A percentile compares a stretch with the other conserved stretches of the same genome.
phyloP scores from a whole-genome alignment of 2,797 vertebrate species.

The Enteromius anoplus region DNA sequence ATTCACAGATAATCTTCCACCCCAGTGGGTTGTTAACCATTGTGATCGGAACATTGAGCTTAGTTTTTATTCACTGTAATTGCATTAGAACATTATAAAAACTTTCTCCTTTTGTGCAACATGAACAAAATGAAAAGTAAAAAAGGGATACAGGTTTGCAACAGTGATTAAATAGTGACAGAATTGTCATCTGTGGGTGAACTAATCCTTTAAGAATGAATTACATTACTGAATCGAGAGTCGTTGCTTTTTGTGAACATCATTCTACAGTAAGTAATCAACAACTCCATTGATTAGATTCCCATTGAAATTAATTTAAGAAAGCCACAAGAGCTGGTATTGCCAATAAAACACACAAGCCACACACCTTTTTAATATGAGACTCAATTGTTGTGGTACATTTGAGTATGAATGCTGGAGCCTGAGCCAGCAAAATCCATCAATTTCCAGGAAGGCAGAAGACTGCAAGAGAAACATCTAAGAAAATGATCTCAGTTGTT shows the following conservation, averaged over 20 bases:
- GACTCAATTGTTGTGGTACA: not conserved
- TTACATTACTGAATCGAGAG: not conserved
- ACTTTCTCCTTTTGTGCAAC: not conserved
- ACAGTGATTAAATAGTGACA: not conserved
- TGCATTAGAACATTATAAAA: slow-evolving; percentile 12
- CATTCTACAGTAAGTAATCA: not conserved
- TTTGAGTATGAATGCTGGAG: not conserved
- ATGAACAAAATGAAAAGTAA: not conserved
- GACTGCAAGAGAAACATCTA: slow-evolving; percentile 62
- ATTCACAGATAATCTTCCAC: slow-evolving; percentile 1
- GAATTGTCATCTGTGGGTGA: not conserved
- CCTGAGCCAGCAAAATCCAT: slow-evolving; percentile 47
- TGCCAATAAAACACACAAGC: not conserved
- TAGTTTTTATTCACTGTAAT: not conserved
- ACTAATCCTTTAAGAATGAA: slow-evolving; percentile 15
- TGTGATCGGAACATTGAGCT: slow-evolving; percentile 11
- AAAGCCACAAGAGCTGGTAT: not conserved
- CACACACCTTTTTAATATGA: slow-evolving; percentile 3
- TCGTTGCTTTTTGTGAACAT: not conserved
- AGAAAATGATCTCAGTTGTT: slow-evolving; percentile 69
- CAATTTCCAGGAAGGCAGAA: slow-evolving; percentile 68
- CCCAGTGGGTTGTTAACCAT: not conserved
- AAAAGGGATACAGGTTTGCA: not conserved
- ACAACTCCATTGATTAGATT: slow-evolving; percentile 1
- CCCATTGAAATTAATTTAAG: slow-evolving; percentile 1